Evolutionary conservation across 2,113 vertebrate genomes (phyloP).

Genomic region (Arvicanthis niloticus): DNA sequence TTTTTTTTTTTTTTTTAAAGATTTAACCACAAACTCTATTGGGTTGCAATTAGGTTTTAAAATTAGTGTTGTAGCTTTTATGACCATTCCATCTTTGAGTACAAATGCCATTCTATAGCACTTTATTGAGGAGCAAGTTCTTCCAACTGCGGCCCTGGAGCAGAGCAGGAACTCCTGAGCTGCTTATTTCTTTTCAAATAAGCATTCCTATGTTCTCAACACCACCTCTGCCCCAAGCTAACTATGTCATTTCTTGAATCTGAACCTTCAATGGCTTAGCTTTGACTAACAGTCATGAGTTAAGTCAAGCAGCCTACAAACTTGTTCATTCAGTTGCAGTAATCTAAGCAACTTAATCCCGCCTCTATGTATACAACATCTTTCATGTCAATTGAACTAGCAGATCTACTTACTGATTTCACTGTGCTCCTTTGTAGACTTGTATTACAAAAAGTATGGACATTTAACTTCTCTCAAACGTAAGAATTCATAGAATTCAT

Average conservation of each 20-base stretch:
- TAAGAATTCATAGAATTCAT: neutral
- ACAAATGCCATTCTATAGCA: neutral
- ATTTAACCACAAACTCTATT: constrained; percentile 13
- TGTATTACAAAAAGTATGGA: neutral
- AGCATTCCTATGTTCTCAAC: constrained; percentile 40
- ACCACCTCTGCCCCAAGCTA: constrained; percentile 47
- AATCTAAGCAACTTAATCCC: constrained; percentile 54
- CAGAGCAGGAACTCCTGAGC: neutral
- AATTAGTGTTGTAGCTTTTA: neutral
- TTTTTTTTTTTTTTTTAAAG: no score
- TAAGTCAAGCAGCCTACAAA: constrained; percentile 39
- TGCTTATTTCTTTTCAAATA: neutral
- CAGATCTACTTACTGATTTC: neutral
- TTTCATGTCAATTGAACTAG: constrained; percentile 13
- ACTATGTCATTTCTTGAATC: constrained; percentile 59
- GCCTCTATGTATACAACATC: constrained; percentile 1
- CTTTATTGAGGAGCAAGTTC: constrained; percentile 19
- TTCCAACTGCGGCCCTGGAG: constrained; percentile 41
- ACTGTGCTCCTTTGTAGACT: neutral
- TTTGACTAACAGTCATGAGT: constrained; percentile 36
- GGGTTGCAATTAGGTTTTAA: constrained; percentile 49
- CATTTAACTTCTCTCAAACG: neutral
- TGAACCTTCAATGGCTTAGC: constrained; percentile 39
- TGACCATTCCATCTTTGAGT: constrained; percentile 35
- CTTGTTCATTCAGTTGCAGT: constrained; percentile 34